These are phyloP conservation scores for Zoanthus sansibaricus DNA, from an alignment of 92 coral and sea anemone species.

Conservation along the genomic window DNA sequence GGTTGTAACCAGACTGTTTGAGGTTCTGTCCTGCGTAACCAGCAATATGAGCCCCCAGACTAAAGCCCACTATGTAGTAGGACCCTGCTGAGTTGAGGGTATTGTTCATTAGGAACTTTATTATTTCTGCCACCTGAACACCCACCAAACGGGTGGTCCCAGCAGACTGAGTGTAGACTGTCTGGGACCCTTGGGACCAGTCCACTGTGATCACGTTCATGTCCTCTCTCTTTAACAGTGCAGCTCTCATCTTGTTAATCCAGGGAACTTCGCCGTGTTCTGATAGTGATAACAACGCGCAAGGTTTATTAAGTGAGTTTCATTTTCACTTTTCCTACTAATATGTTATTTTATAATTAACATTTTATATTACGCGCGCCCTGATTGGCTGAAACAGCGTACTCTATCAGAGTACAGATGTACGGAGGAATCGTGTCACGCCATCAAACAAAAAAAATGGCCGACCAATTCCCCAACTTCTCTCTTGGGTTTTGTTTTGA, in stretches of 20 bases:
- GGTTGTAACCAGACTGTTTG: conserved; percentile 21
- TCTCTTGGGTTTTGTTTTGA: too few species aligned
- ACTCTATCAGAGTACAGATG: too few species aligned
- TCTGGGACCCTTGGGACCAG: conserved; percentile 67
- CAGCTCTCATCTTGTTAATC: conserved; percentile 71
- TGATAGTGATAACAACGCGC: not conserved
- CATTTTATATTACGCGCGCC: too few species aligned
- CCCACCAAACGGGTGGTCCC: conserved; percentile 83
- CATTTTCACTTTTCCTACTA: too few species aligned
- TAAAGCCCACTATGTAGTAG: conserved; percentile 80
- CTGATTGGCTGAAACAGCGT: too few species aligned
- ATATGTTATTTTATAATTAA: too few species aligned
- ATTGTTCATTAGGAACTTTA: conserved; percentile 48
- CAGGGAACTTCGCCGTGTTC: conserved; percentile 69
- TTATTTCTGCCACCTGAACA: conserved; percentile 76
- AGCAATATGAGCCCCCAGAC: conserved; percentile 85
- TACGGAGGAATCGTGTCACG: too few species aligned
- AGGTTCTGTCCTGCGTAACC: conserved; percentile 77
- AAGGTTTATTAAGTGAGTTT: too few species aligned
- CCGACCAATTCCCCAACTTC: too few species aligned
- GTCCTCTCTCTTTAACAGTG: conserved; percentile 63
- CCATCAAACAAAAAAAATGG: too few species aligned
- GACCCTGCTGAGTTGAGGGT: conserved; percentile 25
- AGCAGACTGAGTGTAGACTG: conserved; percentile 66
- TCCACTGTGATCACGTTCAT: conserved; percentile 72